Conservation (phyloP, 1,140 invertebrate species). For the Belonocnema kinseyi region DNA sequence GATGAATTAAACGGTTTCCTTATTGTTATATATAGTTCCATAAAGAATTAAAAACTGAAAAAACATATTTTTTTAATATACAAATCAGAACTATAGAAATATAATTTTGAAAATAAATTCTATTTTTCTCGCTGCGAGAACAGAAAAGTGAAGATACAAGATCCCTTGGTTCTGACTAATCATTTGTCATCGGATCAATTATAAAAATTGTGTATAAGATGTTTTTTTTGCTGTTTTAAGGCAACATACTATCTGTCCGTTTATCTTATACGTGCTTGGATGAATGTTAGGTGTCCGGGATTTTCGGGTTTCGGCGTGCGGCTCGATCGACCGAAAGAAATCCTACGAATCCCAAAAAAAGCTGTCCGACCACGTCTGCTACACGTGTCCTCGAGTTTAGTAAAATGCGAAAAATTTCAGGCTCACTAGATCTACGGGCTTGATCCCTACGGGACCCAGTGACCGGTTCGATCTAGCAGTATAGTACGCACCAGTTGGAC, state of each 20-base stretch:
- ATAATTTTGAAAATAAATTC: too few relatives aligned
- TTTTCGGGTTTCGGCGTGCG: conserved; percentile 55
- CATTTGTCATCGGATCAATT: conserved; percentile 7
- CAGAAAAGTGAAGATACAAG: background rate
- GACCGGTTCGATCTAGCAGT: conserved; percentile 35
- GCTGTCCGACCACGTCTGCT: conserved; percentile 53
- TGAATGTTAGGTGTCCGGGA: conserved; percentile 54
- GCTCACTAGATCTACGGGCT: conserved; percentile 55
- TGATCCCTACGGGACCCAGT: conserved; percentile 43
- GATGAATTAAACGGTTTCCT: too few relatives aligned
- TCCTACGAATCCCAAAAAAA: conserved; percentile 64
- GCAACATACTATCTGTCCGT: conserved; percentile 53
- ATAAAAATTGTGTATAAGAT: background rate
- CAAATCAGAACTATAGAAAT: background rate
- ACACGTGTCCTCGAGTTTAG: conserved; percentile 62
- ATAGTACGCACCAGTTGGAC: conserved; percentile 39
- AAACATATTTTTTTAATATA: background rate
- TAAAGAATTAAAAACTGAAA: background rate
- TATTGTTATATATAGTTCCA: background rate
- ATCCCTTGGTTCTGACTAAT: background rate
- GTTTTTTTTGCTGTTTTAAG: conserved; percentile 35
- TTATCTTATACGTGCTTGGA: conserved; percentile 53
- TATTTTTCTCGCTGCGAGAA: too few relatives aligned
- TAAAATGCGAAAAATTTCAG: conserved; percentile 60
- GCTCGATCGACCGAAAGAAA: conserved; percentile 59